Evolutionary conservation across 2,888 invertebrate species (phyloP), one percentile per base, ranked within the genome.

Genomic region (Glyphotaelius pellucidus): DNA sequence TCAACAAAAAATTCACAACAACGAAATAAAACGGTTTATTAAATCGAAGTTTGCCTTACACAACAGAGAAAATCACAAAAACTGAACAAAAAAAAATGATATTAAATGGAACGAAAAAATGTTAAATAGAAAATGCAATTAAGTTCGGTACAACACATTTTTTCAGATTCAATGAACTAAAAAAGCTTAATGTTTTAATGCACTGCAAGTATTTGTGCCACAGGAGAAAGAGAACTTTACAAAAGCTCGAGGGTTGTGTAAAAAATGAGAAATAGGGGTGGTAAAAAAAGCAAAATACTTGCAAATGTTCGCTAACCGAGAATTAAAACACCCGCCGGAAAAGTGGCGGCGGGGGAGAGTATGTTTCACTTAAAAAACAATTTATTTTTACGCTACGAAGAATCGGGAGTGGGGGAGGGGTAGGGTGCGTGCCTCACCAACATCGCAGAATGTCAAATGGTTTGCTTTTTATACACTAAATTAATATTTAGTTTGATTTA

Each of bases 331-430:
- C 89, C 89, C 79, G 35, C 52, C 32, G 87, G 89, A 83, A 88
- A 85, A 90, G 92, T 88, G 90, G 91, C 80, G 92, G 92, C 87
- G 38, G 84, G 92, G 90, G 89, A 89, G 89, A 89, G 89, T 91
- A 92, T 93, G 93, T 93, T 93, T 93, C 93, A 93, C 93, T 93
- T 93, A 92, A 93, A 93, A 93, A 93, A 93, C 93, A 93, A 93
- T 93, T 93, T 93, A 92, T 93, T 93, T 93, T 92, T 92, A 85
- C 85, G 90, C 85, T 90, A 84, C 89, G 90, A 7, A 86, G 92
- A 67, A 32, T 81, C 52, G 84, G 81, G 52, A 19, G 32, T 85
- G 38, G 80, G 81, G n/a, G n/a, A n/a, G n/a, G n/a, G n/a, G 9
- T 5, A 35, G 80, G 42, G 42, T 85, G 35, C 35, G 32, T 30